Base-by-base conservation (phyloP, 2,797 vertebrate genomes). In the Cyclopterus lumpus region DNA sequence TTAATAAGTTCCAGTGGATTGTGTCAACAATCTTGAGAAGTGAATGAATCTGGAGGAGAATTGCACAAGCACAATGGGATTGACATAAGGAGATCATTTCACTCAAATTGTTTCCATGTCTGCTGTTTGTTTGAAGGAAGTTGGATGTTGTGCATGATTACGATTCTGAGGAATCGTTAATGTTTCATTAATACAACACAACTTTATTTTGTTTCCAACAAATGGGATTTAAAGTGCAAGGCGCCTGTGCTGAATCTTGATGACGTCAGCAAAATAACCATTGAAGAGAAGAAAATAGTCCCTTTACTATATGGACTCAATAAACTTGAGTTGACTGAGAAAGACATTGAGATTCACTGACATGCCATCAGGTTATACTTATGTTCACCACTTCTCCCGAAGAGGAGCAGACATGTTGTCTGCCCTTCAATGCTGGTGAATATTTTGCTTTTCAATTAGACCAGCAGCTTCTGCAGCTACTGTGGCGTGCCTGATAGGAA, bases 101-200 rank as follows among this genome's bases (percentile, higher is more conserved):
- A 68, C 80, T 73, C 7, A 81, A 87, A 91, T 91, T 72, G 79
- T 81, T 94, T 90, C 82, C 87, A 84, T 86, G 75, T 80, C 36
- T 30, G 22, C 22, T n/a, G 55, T 69, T 69, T 57, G 66, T 73
- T 68, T 73, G 60, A 57, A 69, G 60, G 68, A 83, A 49, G 46
- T 73, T 73, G 62, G 51, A 63, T 68, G 34, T 42, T 80, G 64
- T 34, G 40, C 63, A 75, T 62, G 69, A 58, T 60, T 80, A 65
- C 32, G 38, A 71, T 72, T 70, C 24, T 48, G 53, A 71, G 26
- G 24, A 58, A 61, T 38, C 68, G 34, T 77, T 73, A 67, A 70
- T 20, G 6, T 67, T 44, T 64, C 22, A 70, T 70, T 46, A 59
- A 62, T 40, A 22, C 28, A 46, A 59, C 14, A 60, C 6, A 1